A percentile compares a stretch with the other conserved stretches of the same genome.
Evolutionary conservation across 1,140 invertebrate species (phyloP).

Genomic region (Sycobia sp.): DNA sequence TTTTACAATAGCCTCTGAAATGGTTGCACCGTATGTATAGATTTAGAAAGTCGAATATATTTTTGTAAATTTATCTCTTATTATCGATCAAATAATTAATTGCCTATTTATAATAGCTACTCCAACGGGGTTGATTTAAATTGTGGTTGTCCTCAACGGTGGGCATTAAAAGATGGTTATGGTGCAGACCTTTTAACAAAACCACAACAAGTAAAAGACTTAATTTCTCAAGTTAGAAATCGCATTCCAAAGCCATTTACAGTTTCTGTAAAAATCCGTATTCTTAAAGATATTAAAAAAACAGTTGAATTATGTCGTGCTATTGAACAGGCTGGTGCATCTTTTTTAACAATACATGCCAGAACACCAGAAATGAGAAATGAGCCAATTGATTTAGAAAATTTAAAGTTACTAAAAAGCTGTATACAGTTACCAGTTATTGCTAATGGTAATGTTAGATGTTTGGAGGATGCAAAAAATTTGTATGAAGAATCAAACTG

Average conservation of each 20-base stretch:
- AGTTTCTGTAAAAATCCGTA: constrained; percentile 90
- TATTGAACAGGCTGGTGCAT: constrained; percentile 82
- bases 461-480: constrained; percentile 70
- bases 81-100: constrained; percentile 19
- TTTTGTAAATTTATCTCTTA: constrained; percentile 1
- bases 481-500: constrained; percentile 74
- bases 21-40: constrained; percentile 77
- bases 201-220: constrained; percentile 82
- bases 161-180: constrained; percentile 91
- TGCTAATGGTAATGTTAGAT: constrained; percentile 89
- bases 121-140: constrained; percentile 93
- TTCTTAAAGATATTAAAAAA: constrained; percentile 67
- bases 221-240: constrained; percentile 78
- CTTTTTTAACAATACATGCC: constrained; percentile 90
- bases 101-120: constrained; percentile 62
- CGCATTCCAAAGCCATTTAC: constrained; percentile 77
- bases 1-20: constrained; percentile 82
- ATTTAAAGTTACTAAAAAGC: constrained; percentile 75
- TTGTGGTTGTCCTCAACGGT: constrained; percentile 95
- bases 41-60: constrained; percentile 14
- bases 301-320: constrained; percentile 78
- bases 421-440: constrained; percentile 80
- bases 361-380: constrained; percentile 84
- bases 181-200: constrained; percentile 83
- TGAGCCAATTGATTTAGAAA: constrained; percentile 76